These are phyloP conservation scores for Caenorhabditis uteleia DNA, from an alignment of 2,888 invertebrate species.

Conservation along the genomic window DNA sequence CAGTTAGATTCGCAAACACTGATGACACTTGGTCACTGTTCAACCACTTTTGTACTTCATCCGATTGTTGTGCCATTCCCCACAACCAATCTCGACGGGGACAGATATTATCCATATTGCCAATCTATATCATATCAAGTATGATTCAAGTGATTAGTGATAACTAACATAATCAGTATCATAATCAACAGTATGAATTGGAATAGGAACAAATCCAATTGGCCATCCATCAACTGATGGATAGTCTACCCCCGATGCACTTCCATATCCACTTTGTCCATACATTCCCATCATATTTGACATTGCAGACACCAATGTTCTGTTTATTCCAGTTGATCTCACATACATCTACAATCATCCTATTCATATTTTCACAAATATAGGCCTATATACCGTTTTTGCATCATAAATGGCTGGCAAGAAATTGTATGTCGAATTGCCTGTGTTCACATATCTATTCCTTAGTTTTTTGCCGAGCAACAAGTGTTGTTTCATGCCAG, in stretches of 20 bases:
- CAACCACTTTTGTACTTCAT: conserved; percentile 9
- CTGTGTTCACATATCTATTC: conserved; percentile 76
- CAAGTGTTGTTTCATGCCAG: conserved; percentile 75
- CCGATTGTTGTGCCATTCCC: conserved; percentile 24
- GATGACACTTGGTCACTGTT: too few species aligned
- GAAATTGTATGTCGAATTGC: conserved; percentile 68
- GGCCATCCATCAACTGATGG: conserved; percentile 56
- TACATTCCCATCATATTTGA: conserved; percentile 61
- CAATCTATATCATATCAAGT: conserved; percentile 13
- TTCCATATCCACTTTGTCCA: conserved; percentile 2
- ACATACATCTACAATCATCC: conserved; percentile 75
- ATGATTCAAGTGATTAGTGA: not conserved
- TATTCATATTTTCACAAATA: too few species aligned
- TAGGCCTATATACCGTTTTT: conserved; percentile 60
- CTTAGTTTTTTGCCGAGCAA: conserved; percentile 80
- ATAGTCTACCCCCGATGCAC: conserved; percentile 17
- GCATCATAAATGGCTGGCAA: conserved; percentile 75
- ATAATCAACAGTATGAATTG: conserved; percentile 39
- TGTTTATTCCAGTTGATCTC: conserved; percentile 83
- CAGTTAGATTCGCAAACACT: conserved; percentile 8
- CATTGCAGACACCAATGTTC: conserved; percentile 76
- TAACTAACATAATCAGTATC: conserved; percentile 24
- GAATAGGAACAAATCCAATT: conserved; percentile 73
- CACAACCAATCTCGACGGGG: conserved; percentile 23
- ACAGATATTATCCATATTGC: conserved; percentile 33